Percentiles rank a stretch among this genome's conserved stretches.
These are phyloP conservation scores for Dicranocentrus wangi DNA, from an alignment of 2,888 invertebrate genomes.

Conservation along the genomic window DNA sequence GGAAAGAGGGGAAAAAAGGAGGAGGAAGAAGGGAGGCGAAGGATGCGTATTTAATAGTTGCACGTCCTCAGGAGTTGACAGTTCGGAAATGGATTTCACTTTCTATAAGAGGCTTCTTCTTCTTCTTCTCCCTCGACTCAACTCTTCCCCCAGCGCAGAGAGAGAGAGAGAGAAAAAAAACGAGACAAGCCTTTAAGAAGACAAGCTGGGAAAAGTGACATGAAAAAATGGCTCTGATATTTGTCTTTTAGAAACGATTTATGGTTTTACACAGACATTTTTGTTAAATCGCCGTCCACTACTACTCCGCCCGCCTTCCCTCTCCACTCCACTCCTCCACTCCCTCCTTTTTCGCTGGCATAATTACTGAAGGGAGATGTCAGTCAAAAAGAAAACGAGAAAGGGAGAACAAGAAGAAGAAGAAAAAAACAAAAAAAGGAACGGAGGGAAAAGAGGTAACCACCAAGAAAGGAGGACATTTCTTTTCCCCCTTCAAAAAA, in stretches of 20 bases:
- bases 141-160: background rate
- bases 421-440: too few relatives aligned
- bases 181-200: conserved; percentile 45
- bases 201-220: conserved; percentile 57
- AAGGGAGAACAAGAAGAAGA: too few relatives aligned
- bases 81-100: conserved; percentile 72
- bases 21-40: conserved; percentile 29
- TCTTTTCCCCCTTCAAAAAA: too few relatives aligned
- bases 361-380: conserved; percentile 42
- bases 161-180: too few relatives aligned
- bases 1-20: too few relatives aligned
- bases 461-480: too few relatives aligned
- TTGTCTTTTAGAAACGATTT: conserved; percentile 67
- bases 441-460: too few relatives aligned
- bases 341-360: background rate
- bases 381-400: conserved; percentile 24
- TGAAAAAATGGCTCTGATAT: conserved; percentile 66
- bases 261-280: conserved; percentile 66
- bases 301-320: background rate
- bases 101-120: conserved; percentile 49
- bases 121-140: background rate
- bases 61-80: conserved; percentile 70
- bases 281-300: conserved; percentile 32
- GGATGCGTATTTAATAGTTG: conserved; percentile 67
- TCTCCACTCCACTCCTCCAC: too few relatives aligned